phyloP scores from a whole-genome alignment of 1,140 invertebrate species.

The Anastrepha ludens region DNA sequence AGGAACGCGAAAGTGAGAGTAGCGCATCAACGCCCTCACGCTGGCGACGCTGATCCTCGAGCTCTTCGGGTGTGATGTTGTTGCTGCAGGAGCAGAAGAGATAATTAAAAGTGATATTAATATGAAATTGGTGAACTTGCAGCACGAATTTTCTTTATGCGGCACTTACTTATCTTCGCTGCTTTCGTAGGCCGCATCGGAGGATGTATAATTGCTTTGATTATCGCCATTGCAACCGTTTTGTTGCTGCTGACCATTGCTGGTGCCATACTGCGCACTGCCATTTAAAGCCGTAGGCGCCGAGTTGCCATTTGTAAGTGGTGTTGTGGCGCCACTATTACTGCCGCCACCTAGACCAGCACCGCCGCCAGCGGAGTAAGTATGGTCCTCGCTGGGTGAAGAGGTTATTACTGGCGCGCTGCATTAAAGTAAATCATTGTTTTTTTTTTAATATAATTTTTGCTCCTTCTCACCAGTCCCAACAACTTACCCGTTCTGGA shows the following conservation, averaged over 20 bases:
- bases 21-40: constrained; percentile 87
- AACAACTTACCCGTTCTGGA: constrained; percentile 70
- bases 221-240: constrained; percentile 61
- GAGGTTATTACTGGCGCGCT: constrained; percentile 80
- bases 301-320: constrained; percentile 58
- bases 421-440: neutral
- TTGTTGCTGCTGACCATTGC: constrained; percentile 1
- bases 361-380: constrained; percentile 79
- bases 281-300: constrained; percentile 60
- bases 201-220: constrained; percentile 72
- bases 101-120: neutral
- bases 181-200: constrained; percentile 76
- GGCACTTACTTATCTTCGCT: constrained; percentile 76
- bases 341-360: constrained; percentile 63
- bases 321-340: constrained; percentile 68
- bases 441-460: neutral
- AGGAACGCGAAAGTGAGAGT: constrained; percentile 73
- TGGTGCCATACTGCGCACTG: constrained; percentile 60
- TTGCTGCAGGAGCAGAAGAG: constrained; percentile 60
- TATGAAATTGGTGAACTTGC: neutral
- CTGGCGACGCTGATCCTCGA: constrained; percentile 84
- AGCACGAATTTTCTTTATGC: neutral
- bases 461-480: neutral
- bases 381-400: constrained; percentile 87
- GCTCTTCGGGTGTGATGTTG: constrained; percentile 75